Evolutionary conservation across 2,797 vertebrate genomes (phyloP).

Genomic region (Mareca penelope): DNA sequence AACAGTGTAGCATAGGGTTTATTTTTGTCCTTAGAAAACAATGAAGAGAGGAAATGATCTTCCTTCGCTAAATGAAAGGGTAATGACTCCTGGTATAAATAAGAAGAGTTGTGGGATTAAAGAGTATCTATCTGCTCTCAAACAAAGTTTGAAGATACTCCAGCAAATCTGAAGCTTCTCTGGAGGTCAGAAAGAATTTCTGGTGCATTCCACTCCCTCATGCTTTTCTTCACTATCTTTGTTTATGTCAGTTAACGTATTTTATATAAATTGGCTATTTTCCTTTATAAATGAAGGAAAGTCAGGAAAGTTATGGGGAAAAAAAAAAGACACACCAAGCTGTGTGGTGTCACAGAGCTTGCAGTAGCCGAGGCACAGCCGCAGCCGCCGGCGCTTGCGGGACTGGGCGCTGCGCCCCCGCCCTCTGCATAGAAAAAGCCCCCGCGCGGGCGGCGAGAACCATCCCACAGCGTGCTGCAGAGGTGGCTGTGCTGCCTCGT

Average conservation of each 20-base stretch:
- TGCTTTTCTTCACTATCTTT: not conserved
- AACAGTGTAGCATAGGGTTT: not conserved
- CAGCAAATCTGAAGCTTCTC: not conserved
- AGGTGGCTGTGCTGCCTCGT: too few relatives aligned
- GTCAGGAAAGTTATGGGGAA: not conserved
- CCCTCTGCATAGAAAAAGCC: too few relatives aligned
- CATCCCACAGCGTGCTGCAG: too few relatives aligned
- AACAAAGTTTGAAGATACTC: not conserved
- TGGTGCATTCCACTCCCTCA: not conserved
- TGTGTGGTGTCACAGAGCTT: too few relatives aligned
- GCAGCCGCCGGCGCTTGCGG: too few relatives aligned
- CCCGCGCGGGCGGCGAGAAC: too few relatives aligned
- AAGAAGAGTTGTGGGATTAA: not conserved
- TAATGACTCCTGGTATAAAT: not conserved
- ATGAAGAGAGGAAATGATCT: not conserved
- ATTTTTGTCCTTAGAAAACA: not conserved
- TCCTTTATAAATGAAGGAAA: not conserved
- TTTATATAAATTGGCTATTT: not conserved
- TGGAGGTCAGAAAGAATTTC: not conserved
- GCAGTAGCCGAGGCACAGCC: too few relatives aligned
- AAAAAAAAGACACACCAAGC: not conserved
- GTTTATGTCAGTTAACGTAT: not conserved
- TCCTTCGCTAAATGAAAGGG: not conserved
- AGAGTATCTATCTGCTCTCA: not conserved
- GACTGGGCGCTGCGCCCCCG: too few relatives aligned